Conservation (phyloP, 2,797 vertebrate genomes). For the Gorsachius magnificus region DNA sequence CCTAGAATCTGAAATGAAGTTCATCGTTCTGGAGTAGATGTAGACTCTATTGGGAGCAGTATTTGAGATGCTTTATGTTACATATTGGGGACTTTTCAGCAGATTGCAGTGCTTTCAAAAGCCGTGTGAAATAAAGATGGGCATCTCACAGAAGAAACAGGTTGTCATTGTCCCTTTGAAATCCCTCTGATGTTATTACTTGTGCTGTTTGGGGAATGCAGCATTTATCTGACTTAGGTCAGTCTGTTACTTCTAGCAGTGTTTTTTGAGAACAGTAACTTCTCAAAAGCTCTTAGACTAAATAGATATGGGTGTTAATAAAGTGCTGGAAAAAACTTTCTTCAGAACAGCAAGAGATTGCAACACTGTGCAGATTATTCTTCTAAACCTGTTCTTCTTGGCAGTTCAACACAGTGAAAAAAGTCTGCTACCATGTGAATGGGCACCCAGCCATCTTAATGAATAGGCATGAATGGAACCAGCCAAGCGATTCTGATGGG, state of each 20-base stretch:
- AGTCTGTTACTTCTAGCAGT: neutral
- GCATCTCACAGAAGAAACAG: neutral
- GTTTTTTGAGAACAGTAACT: neutral
- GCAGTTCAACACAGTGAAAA: conserved; percentile 23
- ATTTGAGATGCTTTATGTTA: neutral
- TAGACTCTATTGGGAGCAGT: neutral
- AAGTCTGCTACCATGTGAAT: conserved; percentile 35
- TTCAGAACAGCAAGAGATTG: neutral
- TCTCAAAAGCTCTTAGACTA: conserved; percentile 8
- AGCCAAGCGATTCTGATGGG: conserved; percentile 43
- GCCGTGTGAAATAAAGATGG: neutral
- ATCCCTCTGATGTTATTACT: neutral
- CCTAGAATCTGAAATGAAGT: neutral
- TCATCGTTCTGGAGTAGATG: neutral
- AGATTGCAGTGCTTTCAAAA: neutral
- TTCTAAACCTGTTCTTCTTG: conserved; percentile 51
- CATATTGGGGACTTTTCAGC: neutral
- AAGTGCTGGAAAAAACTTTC: neutral
- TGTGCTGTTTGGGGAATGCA: neutral
- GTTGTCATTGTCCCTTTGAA: neutral
- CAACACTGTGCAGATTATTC: conserved; percentile 28
- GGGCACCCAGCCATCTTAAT: conserved; percentile 20
- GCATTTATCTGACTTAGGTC: neutral
- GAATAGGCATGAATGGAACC: conserved; percentile 57
- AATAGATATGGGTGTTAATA: neutral